Conservation (phyloP, 1,140 invertebrate genomes). For the Lysiphlebus fabarum region DNA sequence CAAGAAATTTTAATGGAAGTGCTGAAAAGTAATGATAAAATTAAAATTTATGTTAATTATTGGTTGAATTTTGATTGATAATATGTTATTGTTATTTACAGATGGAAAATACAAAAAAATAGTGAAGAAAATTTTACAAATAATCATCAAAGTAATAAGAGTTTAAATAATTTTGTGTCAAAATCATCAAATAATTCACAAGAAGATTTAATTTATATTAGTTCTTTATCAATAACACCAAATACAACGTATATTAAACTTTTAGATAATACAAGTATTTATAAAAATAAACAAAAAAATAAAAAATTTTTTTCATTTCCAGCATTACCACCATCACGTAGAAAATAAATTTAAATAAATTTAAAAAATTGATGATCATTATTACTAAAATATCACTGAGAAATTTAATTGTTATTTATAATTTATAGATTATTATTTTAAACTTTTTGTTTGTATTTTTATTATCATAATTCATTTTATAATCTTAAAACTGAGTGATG, state of each 20-base stretch:
- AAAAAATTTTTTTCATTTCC: constrained; percentile 14
- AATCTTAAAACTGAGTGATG: too few relatives aligned
- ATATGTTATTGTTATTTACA: too few relatives aligned
- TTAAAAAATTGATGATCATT: too few relatives aligned
- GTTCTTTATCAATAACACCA: constrained; percentile 36
- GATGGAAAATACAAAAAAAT: constrained; percentile 43
- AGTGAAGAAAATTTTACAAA: constrained; percentile 29
- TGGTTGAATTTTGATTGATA: too few relatives aligned
- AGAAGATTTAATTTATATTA: constrained; percentile 35
- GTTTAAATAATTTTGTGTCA: constrained; percentile 21
- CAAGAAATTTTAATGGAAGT: constrained; percentile 36
- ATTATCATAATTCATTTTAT: too few relatives aligned
- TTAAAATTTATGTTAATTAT: too few relatives aligned
- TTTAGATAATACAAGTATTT: constrained; percentile 36
- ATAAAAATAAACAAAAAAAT: constrained; percentile 24
- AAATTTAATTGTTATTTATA: too few relatives aligned
- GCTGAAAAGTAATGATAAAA: constrained; percentile 36
- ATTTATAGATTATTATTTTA: too few relatives aligned
- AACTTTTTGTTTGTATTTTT: too few relatives aligned
- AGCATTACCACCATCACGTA: constrained; percentile 1
- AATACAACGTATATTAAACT: constrained; percentile 41
- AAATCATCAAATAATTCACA: constrained; percentile 22
- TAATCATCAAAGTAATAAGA: background rate
- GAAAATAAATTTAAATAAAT: too few relatives aligned
- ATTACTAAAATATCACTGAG: too few relatives aligned